These are phyloP conservation scores for Chitala chitala DNA, from an alignment of 2,113 vertebrate genomes.

Conservation along the genomic window DNA sequence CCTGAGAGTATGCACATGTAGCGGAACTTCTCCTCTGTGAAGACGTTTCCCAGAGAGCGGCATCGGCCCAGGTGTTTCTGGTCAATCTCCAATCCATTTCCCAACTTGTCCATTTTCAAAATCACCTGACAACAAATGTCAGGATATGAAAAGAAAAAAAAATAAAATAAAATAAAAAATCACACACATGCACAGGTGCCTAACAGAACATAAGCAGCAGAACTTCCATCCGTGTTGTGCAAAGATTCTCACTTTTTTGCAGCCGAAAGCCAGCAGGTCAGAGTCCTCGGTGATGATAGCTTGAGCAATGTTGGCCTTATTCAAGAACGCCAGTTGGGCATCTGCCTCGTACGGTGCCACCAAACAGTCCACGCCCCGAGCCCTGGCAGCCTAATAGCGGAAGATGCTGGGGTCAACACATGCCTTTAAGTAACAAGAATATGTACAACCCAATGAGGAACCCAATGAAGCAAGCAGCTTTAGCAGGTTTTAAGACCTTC, in stretches of 20 bases:
- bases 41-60: constrained; percentile 79
- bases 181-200: not conserved
- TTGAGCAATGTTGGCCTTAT: constrained; percentile 78
- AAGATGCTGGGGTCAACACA: too few relatives aligned
- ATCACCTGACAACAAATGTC: too few relatives aligned
- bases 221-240: too few relatives aligned
- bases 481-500: too few relatives aligned
- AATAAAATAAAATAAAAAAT: not conserved
- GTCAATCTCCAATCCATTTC: constrained; percentile 88
- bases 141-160: constrained; percentile 8
- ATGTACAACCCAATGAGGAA: too few relatives aligned
- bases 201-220: not conserved
- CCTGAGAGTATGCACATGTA: constrained; percentile 98
- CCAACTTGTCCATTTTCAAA: constrained; percentile 93
- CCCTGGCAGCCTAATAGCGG: constrained; percentile 69
- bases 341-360: constrained; percentile 98
- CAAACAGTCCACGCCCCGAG: constrained; percentile 80
- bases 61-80: constrained; percentile 83
- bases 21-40: constrained; percentile 94
- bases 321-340: constrained; percentile 90
- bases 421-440: too few relatives aligned
- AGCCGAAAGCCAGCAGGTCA: constrained; percentile 92
- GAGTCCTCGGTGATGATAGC: constrained; percentile 95
- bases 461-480: too few relatives aligned
- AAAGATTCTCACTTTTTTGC: constrained; percentile 75